Base-by-base conservation (phyloP, 2,113 vertebrate species). In the Macrotis lagotis region DNA sequence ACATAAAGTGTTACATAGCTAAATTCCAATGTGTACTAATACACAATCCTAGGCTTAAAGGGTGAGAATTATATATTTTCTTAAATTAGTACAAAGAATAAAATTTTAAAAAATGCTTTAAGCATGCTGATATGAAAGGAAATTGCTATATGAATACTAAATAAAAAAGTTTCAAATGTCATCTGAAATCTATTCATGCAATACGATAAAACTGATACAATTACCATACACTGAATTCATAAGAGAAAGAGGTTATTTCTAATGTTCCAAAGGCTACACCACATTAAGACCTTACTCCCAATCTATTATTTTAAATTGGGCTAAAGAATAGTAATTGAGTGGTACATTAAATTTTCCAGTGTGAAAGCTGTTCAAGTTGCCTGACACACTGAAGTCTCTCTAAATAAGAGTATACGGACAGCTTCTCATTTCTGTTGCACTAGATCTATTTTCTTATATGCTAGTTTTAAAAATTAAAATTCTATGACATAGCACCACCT, bases 281-380 rank as follows among this genome's bases (percentile, higher is more conserved):
- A 97, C 98, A 98, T 98, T 98, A 98, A 98, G 96, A 97, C 97
- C 96, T 98, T 97, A 98, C 97, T 98, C 98, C 97, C 95, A 97
- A 98, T 98, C 96, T 98, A 98, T 98, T 98, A 98, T 93, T 98
- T 98, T 98, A 98, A 98, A 98, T 97, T 98, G 98, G 94, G 95
- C 97, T 98, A 98, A 98, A 98, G 98, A 98, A 98, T 19, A 98
- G 97, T 98, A 98, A 98, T 98, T 98, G 98, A 98, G 98, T 98
- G 97, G 95, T 97, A 98, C 96, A 98, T 98, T 98, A 98, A 97
- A 98, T 97, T 98, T 98, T 98, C 97, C 95, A 98, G 96, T 97
- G 97, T 92, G 93, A 96, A 89, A 98, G 96, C 97, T 98, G 97
- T 97, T 98, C 97, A 98, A 97, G 97, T 98, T 97, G 94, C 97